Evolutionary conservation across 2,113 vertebrate genomes (phyloP), one percentile per base, ranked within the genome.

Genomic region (Gymnobelideus leadbeateri): DNA sequence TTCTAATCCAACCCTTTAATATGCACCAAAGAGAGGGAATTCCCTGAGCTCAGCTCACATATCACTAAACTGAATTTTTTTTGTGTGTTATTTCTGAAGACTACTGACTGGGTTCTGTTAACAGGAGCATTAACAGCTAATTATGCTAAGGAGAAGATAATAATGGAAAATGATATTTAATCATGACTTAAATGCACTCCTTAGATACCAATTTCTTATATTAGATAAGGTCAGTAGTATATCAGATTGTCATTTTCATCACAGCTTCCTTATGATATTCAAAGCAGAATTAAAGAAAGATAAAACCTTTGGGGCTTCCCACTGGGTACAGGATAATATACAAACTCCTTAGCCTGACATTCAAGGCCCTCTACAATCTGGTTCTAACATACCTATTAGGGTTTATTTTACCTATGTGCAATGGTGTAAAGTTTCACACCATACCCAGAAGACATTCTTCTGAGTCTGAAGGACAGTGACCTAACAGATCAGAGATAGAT

Each of bases 91-190:
- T 97, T 97, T 97, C 54, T 98, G 97, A 89, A 95, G 91, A 96
- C 95, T 95, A 91, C 77, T 96, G 97, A 96, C 94, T 97, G 94
- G 96, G 95, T 97, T 97, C 94, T 95, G 96, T 96, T 98, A 98
- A 98, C 97, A 98, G 92, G 97, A 98, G 97, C 95, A 94, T 98
- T 97, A 98, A 98, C 97, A 98, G 97, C 97, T 98, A 98, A 98
- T 98, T 98, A 98, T 95, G 97, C 98, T 98, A 96, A 96, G 97
- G 97, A 97, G 97, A 96, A 96, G 98, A 98, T 98, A 98, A 97
- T 98, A 98, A 98, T 97, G 98, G 96, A 97, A 98, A 97, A 98
- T 97, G 97, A 98, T 98, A 98, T 98, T 97, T 97, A 97, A 98
- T 97, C 98, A 98, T 98, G 98, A 97, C 97, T 98, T 98, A 97